Base-by-base conservation (phyloP, 2,113 vertebrate genomes). In the Loxodonta africana region DNA sequence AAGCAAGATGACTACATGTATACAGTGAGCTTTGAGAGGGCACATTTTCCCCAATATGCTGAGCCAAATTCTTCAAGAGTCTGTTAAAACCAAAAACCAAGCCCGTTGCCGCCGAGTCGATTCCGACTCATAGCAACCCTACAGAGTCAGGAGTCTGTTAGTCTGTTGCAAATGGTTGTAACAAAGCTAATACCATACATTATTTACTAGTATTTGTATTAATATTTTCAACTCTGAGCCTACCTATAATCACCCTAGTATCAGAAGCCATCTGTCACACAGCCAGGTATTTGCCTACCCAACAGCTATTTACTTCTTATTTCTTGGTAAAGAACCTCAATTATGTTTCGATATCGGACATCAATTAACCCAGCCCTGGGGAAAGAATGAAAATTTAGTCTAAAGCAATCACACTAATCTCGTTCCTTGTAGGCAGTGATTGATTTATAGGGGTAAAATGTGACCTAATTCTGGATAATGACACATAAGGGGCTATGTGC, bases 1-100 rank as follows among this genome's bases (percentile, higher is more conserved):
- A 97, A 98, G 94, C 41, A 77, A 88, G 92, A 80, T 51, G 9
- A 77, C 67, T 71, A 96, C 71, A 83, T 86, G 97, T 41, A 96
- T 77, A 91, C 53, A 95, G 33, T 60, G 95, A 60, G 33, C 78
- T 97, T 83, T 90, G 77, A 95, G 97, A 97, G 69, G 67, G 37
- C 10, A 85, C 65, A 65, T 71, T 76, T 62, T 21, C 71, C 44
- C 12, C 69, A n/a, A 76, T 89, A 93, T 33, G 20, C 73, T 62
- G 74, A n/a, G 37, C 48, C 69, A 89, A 46, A 91, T 91, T 96
- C 69, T 80, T 88, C 46, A 77, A 30, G 44, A 83, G 65, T 87
- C 14, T 80, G 74, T 57, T 84, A 90, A 37, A 37, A 37, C 37
- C 37, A 37, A 37, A 37, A 37, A 37, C 37, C 37, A 37, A 37